Evolutionary conservation across 2,888 invertebrate genomes (phyloP).

Genomic region (Campoletis raptor): DNA sequence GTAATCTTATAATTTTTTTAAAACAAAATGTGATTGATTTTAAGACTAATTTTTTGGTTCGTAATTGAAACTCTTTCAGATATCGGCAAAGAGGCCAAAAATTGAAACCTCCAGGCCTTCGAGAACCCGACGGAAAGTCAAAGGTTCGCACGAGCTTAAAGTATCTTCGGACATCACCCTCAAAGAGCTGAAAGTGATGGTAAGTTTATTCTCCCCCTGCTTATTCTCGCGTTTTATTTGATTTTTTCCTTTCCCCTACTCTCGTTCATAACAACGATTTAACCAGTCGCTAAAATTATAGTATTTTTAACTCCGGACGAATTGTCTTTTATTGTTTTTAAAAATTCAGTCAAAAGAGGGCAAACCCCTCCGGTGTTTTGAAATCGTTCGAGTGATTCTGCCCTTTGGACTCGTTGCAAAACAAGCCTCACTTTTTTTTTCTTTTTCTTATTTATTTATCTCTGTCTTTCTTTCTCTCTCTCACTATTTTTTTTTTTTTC

Average conservation of each 20-base stretch:
- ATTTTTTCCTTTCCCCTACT: neutral
- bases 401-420: slow-evolving; percentile 47
- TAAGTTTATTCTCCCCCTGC: slow-evolving; percentile 70
- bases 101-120: slow-evolving; percentile 76
- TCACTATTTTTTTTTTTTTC: neutral
- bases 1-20: neutral
- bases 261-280: neutral
- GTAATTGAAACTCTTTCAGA: slow-evolving; percentile 64
- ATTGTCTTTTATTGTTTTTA: slow-evolving; percentile 64
- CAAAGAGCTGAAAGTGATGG: slow-evolving; percentile 82
- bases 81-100: slow-evolving; percentile 77
- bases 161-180: slow-evolving; percentile 82
- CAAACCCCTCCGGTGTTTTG: slow-evolving; percentile 17
- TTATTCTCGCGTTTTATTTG: neutral
- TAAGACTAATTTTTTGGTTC: slow-evolving; percentile 3
- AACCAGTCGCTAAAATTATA: slow-evolving; percentile 55
- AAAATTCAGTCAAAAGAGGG: slow-evolving; percentile 57
- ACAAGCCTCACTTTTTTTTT: neutral
- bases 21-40: neutral
- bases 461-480: slow-evolving; percentile 17
- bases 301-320: slow-evolving; percentile 49
- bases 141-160: slow-evolving; percentile 81
- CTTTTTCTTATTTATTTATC: neutral
- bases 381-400: slow-evolving; percentile 30
- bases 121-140: slow-evolving; percentile 81